These are phyloP conservation scores for Caerostris darwini DNA, from an alignment of 1,140 invertebrate genomes.

Conservation along the genomic window DNA sequence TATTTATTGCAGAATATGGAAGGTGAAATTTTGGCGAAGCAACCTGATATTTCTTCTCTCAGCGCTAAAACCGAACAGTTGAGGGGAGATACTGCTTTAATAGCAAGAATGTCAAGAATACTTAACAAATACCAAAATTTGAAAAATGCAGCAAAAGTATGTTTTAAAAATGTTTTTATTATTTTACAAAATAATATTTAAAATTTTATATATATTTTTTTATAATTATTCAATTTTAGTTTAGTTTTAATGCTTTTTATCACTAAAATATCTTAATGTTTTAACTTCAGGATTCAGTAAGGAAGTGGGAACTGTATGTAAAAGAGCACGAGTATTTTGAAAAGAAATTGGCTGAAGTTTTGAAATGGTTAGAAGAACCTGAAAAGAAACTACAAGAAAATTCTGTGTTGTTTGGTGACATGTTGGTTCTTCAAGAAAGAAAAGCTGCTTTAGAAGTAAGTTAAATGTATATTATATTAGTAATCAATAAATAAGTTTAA, in stretches of 20 bases:
- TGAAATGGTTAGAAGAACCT: slow-evolving; percentile 88
- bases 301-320: slow-evolving; percentile 90
- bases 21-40: slow-evolving; percentile 88
- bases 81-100: slow-evolving; percentile 89
- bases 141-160: slow-evolving; percentile 89
- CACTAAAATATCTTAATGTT: background rate
- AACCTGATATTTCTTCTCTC: slow-evolving; percentile 87
- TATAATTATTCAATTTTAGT: background rate
- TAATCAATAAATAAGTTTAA: background rate
- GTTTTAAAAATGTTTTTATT: slow-evolving; percentile 40
- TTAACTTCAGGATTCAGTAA: slow-evolving; percentile 81
- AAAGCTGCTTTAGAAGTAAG: slow-evolving; percentile 88
- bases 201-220: background rate
- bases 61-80: slow-evolving; percentile 87
- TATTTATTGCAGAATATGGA: slow-evolving; percentile 84
- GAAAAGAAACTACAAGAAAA: slow-evolving; percentile 88
- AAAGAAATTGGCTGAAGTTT: slow-evolving; percentile 88
- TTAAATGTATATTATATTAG: background rate
- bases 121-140: slow-evolving; percentile 92
- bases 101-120: slow-evolving; percentile 89
- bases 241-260: background rate
- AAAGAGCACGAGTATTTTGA: slow-evolving; percentile 93
- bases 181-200: background rate
- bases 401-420: slow-evolving; percentile 93
- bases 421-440: slow-evolving; percentile 91